Evolutionary conservation across 1,140 invertebrate species (phyloP).

Genomic region (Medauroidea extradentata): DNA sequence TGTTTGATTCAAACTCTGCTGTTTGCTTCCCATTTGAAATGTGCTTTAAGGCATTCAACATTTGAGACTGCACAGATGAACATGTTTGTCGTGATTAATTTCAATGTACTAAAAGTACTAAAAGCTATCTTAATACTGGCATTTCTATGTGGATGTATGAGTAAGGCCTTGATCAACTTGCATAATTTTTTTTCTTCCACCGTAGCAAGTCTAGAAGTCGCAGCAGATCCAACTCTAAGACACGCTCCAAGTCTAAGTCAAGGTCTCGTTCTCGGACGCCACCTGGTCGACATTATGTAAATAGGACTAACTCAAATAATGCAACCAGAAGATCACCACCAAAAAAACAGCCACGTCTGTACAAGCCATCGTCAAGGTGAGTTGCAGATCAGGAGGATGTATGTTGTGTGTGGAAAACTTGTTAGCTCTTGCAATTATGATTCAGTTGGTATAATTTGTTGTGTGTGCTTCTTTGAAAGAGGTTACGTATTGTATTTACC

Average conservation of each 20-base stretch:
- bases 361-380: constrained; percentile 4
- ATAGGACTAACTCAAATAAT: constrained; percentile 5
- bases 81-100: background rate
- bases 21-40: too few relatives aligned
- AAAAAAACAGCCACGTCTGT: background rate
- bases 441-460: too few relatives aligned
- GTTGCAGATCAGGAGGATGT: too few relatives aligned
- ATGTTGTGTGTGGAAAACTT: too few relatives aligned
- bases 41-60: background rate
- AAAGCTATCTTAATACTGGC: background rate
- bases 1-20: too few relatives aligned
- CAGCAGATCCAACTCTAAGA: constrained; percentile 40
- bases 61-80: background rate
- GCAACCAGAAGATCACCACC: constrained; percentile 1
- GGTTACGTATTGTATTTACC: too few relatives aligned
- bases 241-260: constrained; percentile 8
- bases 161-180: background rate
- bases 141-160: background rate
- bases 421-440: too few relatives aligned
- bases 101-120: background rate
- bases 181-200: background rate
- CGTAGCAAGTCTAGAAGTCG: constrained; percentile 23
- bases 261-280: constrained; percentile 8
- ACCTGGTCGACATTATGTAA: background rate
- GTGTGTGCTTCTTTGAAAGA: too few relatives aligned